phyloP scores from a whole-genome alignment of 2,113 vertebrate genomes.

The Australoheros scitulus region DNA sequence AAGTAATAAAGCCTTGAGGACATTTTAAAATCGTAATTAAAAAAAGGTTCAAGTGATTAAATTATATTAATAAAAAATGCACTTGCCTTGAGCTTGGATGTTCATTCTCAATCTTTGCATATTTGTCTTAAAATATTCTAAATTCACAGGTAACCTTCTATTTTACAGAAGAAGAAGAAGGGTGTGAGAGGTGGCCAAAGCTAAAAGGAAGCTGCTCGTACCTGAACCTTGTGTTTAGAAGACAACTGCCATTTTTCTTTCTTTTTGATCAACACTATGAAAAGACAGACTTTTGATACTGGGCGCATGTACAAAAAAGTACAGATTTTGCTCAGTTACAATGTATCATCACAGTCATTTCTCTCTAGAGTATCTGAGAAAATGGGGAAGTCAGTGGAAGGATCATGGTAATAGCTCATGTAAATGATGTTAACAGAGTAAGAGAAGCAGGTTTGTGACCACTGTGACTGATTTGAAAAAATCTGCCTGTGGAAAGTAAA shows the following conservation, averaged over 20 bases:
- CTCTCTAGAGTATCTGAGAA: not conserved
- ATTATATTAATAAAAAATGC: slow-evolving; percentile 2
- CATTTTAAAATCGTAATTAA: not conserved
- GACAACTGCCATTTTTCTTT: not conserved
- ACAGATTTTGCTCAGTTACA: not conserved
- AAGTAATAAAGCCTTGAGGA: not conserved
- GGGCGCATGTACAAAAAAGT: not conserved
- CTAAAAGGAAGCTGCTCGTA: not conserved
- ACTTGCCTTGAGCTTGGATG: not conserved
- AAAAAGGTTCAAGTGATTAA: not conserved
- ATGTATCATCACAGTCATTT: not conserved
- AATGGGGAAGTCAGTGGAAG: not conserved
- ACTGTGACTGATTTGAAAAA: not conserved
- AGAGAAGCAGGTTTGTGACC: not conserved
- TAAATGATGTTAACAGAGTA: not conserved
- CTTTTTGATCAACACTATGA: not conserved
- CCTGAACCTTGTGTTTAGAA: not conserved
- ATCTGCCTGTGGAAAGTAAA: not conserved
- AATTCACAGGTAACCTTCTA: not conserved
- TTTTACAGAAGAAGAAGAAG: not conserved
- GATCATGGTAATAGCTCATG: not conserved
- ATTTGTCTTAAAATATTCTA: not conserved
- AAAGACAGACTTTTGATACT: not conserved
- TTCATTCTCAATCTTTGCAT: not conserved
- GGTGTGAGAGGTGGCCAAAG: not conserved